Base-by-base conservation (phyloP, 2,797 vertebrate species). In the Syngnathus acus region DNA sequence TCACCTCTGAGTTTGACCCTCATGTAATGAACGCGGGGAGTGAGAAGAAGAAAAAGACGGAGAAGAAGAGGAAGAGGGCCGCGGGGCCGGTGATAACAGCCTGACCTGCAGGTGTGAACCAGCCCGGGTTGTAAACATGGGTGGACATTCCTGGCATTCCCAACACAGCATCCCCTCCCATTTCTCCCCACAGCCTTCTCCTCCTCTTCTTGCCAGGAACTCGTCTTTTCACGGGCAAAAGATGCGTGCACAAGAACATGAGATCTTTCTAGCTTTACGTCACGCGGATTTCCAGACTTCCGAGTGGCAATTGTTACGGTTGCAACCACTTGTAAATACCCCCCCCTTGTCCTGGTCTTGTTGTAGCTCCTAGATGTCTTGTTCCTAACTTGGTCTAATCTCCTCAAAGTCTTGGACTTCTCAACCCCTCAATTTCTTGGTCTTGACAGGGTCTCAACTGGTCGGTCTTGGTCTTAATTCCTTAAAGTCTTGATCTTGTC, bases 1-100 rank as follows among this genome's bases (percentile, higher is more conserved):
- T 95, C 91, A 92, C 90, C 89, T 93, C 89, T 90, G 91, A 92
- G 93, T 92, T 94, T 95, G 94, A 96, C 94, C 93, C 92, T 91
- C 89, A 92, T 91, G 90, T 92, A 93, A 93, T 92, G 90, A 92
- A 91, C 87, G 85, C 79, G 80, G 69, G 72, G 43, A 50, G 9
- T 16, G 45, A 43, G 45, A 26, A 82, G 78, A 73, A 77, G 77
- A 78, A 82, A 79, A 85, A 76, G 79, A 82, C 82, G 84, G 82
- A 62, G 71, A 74, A 81, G 77, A 73, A 76, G 75, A 76, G 81
- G 81, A 86, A 76, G 81, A 83, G 84, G 84, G 82, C 77, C 62
- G 72, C 77, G 79, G 26, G 54, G 81, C 78, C 83, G 86, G 91
- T 91, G 88, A 92, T 90, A 90, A 90, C 87, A 87, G 89, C 88